phyloP scores from a whole-genome alignment of 1,140 invertebrate species.

The Drosophila setifemur region DNA sequence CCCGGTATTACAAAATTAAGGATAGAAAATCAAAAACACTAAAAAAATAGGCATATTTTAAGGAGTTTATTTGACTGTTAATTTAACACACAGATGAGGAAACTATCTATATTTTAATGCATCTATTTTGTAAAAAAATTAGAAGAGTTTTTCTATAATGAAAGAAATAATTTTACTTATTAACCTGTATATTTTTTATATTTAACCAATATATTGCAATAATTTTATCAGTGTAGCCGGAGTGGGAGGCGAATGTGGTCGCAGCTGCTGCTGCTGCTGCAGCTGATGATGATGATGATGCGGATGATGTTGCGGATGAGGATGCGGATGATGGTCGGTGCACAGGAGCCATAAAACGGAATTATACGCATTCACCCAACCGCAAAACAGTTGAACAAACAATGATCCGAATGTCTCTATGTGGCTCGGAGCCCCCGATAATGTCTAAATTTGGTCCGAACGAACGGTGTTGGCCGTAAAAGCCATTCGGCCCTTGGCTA shows the following conservation, averaged over 20 bases:
- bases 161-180: no score
- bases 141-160: no score
- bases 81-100: no score
- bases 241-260: conserved; percentile 35
- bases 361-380: conserved; percentile 77
- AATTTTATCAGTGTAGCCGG: background rate
- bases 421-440: conserved; percentile 38
- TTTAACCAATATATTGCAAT: background rate
- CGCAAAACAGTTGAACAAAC: conserved; percentile 62
- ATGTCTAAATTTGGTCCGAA: conserved; percentile 75
- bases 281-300: conserved; percentile 23
- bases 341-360: conserved; percentile 77
- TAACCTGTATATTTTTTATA: background rate
- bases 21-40: no score
- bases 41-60: no score
- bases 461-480: conserved; percentile 49
- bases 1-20: no score
- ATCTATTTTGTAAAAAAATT: no score
- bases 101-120: no score
- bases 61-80: no score
- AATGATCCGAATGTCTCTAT: conserved; percentile 39
- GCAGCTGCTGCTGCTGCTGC: conserved; percentile 20
- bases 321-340: conserved; percentile 24
- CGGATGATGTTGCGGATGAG: conserved; percentile 2
- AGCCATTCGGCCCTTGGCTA: conserved; percentile 48